Evolutionary conservation across 2,888 invertebrate genomes (phyloP).

Genomic region (Acrocera orbiculus): DNA sequence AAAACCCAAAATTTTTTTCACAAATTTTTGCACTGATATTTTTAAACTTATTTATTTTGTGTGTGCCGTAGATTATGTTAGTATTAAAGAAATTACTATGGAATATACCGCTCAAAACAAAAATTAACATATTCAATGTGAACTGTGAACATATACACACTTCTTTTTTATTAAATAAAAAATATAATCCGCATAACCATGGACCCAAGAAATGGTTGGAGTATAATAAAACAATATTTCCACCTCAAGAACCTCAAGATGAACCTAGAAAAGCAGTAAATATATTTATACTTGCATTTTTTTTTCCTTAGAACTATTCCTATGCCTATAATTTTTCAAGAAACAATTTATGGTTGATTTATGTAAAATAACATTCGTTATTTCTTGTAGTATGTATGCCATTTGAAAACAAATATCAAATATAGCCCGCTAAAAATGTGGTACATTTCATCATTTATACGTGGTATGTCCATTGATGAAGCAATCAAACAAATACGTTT

Average conservation of each 20-base stretch:
- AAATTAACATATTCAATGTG: no score
- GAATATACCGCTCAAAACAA: no score
- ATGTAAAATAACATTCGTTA: not conserved
- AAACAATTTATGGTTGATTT: not conserved
- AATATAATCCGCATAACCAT: slow-evolving; percentile 22
- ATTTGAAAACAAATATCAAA: slow-evolving; percentile 66
- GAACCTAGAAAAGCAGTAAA: slow-evolving; percentile 69
- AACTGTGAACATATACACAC: no score
- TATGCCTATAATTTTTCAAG: not conserved
- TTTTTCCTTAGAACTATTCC: not conserved
- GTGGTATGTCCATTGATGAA: slow-evolving; percentile 88
- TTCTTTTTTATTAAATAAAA: slow-evolving; percentile 1
- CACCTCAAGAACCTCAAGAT: slow-evolving; percentile 61
- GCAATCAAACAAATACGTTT: slow-evolving; percentile 81
- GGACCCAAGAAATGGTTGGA: slow-evolving; percentile 41
- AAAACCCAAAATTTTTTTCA: no score
- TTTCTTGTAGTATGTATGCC: slow-evolving; percentile 65
- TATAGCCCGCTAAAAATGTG: slow-evolving; percentile 87
- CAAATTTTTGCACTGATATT: no score
- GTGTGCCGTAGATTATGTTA: no score
- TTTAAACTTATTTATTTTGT: no score
- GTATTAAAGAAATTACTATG: no score
- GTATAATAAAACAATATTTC: slow-evolving; percentile 60
- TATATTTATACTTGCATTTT: slow-evolving; percentile 16
- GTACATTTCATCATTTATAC: slow-evolving; percentile 72